These are phyloP conservation scores for Cossypha caffra DNA, from an alignment of 2,797 vertebrate genomes.

Conservation along the genomic window DNA sequence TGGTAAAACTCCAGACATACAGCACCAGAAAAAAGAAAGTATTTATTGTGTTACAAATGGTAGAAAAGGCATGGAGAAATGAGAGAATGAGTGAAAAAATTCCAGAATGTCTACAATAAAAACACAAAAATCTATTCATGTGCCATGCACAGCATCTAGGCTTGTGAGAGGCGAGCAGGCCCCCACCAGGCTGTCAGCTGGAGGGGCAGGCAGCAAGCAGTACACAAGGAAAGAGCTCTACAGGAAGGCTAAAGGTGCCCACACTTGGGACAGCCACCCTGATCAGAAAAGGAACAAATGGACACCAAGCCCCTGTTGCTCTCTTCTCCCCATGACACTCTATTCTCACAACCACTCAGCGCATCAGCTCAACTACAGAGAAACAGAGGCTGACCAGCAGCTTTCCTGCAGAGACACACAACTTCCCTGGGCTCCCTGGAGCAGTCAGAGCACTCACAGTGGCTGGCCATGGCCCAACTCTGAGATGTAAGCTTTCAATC, in stretches of 20 bases:
- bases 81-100: not conserved
- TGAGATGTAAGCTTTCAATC: not conserved
- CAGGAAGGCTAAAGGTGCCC: not conserved
- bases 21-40: not conserved
- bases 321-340: not conserved
- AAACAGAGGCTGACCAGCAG: not conserved
- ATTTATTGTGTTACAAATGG: not conserved
- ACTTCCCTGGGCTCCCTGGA: fast-evolving
- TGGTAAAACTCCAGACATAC: not conserved
- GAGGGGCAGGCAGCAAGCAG: not conserved
- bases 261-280: not conserved
- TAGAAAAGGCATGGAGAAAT: not conserved
- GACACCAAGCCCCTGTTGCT: not conserved
- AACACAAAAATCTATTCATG: not conserved
- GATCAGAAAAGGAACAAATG: not conserved
- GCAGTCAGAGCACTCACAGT: not conserved
- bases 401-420: not conserved
- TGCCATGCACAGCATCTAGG: not conserved
- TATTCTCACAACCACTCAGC: not conserved
- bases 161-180: not conserved
- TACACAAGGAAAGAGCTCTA: not conserved
- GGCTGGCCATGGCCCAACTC: fast-evolving
- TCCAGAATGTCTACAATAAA: not conserved
- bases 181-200: not conserved
- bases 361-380: not conserved